These are phyloP conservation scores for Hypolimnas misippus DNA, from an alignment of 2,888 invertebrate genomes.

Conservation along the genomic window DNA sequence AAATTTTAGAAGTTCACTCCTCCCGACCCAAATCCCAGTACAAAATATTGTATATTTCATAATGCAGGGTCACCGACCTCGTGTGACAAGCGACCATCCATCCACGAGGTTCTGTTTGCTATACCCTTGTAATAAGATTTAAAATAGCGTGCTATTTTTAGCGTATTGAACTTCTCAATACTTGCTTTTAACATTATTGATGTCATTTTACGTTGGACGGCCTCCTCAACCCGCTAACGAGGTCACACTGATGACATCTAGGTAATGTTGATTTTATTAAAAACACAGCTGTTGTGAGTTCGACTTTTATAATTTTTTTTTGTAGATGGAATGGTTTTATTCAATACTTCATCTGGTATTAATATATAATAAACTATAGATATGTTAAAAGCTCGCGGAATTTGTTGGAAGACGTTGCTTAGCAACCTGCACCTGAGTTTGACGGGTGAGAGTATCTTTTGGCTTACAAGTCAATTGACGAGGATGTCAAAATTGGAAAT, in stretches of 20 bases:
- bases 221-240: conserved; percentile 9
- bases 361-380: too few relatives aligned
- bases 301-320: too few relatives aligned
- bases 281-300: neutral
- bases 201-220: conserved; percentile 26
- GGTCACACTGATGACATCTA: neutral
- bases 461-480: too few relatives aligned
- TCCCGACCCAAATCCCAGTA: conserved; percentile 42
- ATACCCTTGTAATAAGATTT: conserved; percentile 27
- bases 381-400: too few relatives aligned
- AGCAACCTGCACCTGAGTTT: too few relatives aligned
- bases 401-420: too few relatives aligned
- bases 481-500: too few relatives aligned
- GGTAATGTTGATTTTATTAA: neutral
- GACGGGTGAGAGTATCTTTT: too few relatives aligned
- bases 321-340: too few relatives aligned
- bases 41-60: conserved; percentile 45
- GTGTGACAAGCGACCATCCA: conserved; percentile 28
- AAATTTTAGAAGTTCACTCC: conserved; percentile 26
- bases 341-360: too few relatives aligned
- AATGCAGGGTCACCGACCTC: conserved; percentile 41
- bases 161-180: conserved; percentile 30
- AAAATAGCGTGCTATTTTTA: conserved; percentile 33
- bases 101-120: conserved; percentile 15
- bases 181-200: conserved; percentile 29